Conservation (phyloP, 2,797 vertebrate species). For the Pseudochirops cupreus region DNA sequence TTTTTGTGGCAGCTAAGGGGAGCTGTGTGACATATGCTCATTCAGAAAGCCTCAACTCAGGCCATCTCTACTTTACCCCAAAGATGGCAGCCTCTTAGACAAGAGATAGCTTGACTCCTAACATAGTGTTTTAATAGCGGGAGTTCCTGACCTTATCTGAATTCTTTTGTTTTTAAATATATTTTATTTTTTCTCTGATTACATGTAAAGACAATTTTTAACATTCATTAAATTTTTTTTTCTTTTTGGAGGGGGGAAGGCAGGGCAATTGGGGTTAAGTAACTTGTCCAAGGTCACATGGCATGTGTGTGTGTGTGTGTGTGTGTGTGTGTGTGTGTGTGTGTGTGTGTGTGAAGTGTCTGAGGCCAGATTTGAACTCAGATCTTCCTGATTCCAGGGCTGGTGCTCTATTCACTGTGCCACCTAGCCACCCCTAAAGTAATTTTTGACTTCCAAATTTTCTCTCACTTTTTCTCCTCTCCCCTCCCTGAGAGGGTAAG, state of each 20-base stretch:
- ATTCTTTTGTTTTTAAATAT: neutral
- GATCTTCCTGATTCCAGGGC: too few relatives aligned
- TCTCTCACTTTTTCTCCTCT: neutral
- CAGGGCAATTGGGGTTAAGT: too few relatives aligned
- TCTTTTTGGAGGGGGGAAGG: too few relatives aligned
- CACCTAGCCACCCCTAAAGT: too few relatives aligned
- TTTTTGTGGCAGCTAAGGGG: neutral
- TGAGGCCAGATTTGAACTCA: too few relatives aligned
- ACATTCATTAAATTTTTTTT: neutral
- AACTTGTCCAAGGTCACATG: too few relatives aligned
- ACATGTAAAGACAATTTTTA: neutral
- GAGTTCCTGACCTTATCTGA: neutral
- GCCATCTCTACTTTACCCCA: neutral
- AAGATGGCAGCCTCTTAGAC: neutral
- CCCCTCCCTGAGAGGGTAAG: neutral
- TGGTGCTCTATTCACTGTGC: too few relatives aligned
- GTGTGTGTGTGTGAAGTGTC: too few relatives aligned
- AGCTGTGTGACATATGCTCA: neutral
- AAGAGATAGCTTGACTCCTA: neutral
- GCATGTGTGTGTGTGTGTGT: too few relatives aligned
- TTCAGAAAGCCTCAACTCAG: neutral
- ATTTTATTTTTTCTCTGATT: neutral
- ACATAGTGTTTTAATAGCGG: neutral
- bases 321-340: too few relatives aligned
- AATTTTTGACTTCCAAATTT: neutral